A percentile compares a stretch with the other conserved stretches of the same genome.
phyloP scores from a whole-genome alignment of 2,113 vertebrate genomes.

The Chamaea fasciata region DNA sequence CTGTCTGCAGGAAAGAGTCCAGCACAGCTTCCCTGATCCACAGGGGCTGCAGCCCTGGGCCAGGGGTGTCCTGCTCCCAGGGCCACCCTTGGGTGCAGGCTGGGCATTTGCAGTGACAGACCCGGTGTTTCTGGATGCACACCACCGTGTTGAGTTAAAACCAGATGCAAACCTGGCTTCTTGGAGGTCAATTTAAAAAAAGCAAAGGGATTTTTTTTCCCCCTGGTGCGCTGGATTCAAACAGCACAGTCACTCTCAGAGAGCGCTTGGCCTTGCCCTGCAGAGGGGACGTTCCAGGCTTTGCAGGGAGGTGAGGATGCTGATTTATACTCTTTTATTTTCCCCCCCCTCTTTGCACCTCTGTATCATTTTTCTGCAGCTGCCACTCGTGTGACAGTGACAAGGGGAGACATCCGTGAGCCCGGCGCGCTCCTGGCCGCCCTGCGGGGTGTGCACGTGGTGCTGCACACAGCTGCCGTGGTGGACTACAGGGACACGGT shows the following conservation, averaged over 20 bases:
- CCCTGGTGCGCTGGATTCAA: background rate
- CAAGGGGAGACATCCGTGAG: conserved; percentile 5
- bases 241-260: rapidly evolving
- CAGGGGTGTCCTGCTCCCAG: background rate
- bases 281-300: background rate
- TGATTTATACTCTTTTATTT: background rate
- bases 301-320: background rate
- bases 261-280: background rate
- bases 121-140: background rate
- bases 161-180: background rate
- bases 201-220: background rate
- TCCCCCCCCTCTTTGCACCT: background rate
- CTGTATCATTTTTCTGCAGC: background rate
- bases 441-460: background rate
- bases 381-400: background rate
- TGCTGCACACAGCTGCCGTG: conserved; percentile 4
- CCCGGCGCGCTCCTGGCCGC: background rate
- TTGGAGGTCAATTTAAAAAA: background rate
- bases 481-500: background rate
- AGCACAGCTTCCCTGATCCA: background rate
- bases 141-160: background rate
- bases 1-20: background rate
- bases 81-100: rapidly evolving
- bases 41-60: background rate
- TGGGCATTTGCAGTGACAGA: background rate